Evolutionary conservation across 2,888 invertebrate genomes (phyloP).

Genomic region (Pachydiplax longipennis): DNA sequence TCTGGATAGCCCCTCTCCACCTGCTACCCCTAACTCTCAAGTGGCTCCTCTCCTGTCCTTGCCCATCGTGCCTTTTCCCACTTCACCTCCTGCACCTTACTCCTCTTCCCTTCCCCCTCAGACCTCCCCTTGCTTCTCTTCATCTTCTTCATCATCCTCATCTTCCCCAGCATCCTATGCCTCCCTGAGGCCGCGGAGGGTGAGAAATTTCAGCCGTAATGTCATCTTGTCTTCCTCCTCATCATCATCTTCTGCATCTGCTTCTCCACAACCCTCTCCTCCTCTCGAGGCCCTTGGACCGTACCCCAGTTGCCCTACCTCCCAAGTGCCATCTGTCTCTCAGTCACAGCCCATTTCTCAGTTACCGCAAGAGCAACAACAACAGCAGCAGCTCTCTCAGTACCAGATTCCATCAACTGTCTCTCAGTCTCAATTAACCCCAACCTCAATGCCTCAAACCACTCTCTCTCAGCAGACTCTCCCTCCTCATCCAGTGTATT

Average conservation of each 20-base stretch:
- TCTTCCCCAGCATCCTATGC: neutral
- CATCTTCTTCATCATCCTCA: slow-evolving; percentile 3
- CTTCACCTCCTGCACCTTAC: neutral
- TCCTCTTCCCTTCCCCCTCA: neutral
- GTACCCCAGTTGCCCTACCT: neutral
- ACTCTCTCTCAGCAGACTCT: neutral
- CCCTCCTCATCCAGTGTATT: neutral
- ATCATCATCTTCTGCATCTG: neutral
- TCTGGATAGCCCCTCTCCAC: slow-evolving; percentile 71
- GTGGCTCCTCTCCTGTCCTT: neutral
- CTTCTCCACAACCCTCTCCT: slow-evolving; percentile 8
- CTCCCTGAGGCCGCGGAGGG: neutral
- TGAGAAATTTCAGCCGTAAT: neutral
- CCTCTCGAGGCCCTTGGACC: neutral
- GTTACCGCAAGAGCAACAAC: neutral
- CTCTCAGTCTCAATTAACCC: neutral
- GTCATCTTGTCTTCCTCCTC: slow-evolving; percentile 13
- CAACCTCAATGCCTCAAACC: neutral
- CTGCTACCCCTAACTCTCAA: slow-evolving; percentile 53
- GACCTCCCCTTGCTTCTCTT: neutral
- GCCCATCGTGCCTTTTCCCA: neutral
- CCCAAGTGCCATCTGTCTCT: neutral
- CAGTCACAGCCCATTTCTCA: neutral
- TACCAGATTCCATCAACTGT: neutral
- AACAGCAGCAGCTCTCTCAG: neutral